Base-by-base conservation (phyloP, 2,888 invertebrate species). In the Poecilobothrus nobilitatus region DNA sequence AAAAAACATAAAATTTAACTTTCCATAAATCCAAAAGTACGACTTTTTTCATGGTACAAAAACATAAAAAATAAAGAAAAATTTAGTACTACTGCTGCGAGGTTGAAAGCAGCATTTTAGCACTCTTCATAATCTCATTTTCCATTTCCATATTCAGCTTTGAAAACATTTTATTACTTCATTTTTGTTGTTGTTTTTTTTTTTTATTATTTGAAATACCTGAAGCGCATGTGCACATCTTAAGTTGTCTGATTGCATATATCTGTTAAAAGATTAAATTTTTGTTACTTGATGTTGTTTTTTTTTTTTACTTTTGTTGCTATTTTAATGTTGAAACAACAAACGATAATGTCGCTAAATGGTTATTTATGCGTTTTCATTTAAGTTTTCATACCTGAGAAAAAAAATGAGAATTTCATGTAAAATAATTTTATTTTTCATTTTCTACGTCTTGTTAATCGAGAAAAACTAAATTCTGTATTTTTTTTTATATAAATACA, bases 311-410 rank as follows among this genome's bases (percentile, higher is more conserved):
- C 37, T 10, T 10, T 37, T 4, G 8, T 37, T 53, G 18, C 15
- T 53, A 53, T 53, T 53, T 53, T 53, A 53, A 53, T 53, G 53
- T 53, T 53, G 53, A n/a, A 53, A 53, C n/a, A 53, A 53, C 53
- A 53, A 27, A 53, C 53, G 53, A 53, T 53, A 53, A 53, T 53
- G 53, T 53, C 53, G 53, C 53, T 53, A 53, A 53, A 53, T 53
- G 53, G 53, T 53, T 18, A 53, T 53, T 53, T 53, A 53, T 53
- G 53, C 18, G 53, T 53, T 53, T 53, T 53, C 53, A 18, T 53
- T 53, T 53, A 53, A 53, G 6, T 53, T n/a, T 53, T 53, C 53
- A 15, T 53, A 53, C 53, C n/a, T 37, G 15, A 53, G 18, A 53
- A 53, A 53, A 8, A 53, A 53, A 53, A 53, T 12, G 15, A 53